Conservation (phyloP, 1,140 invertebrate species). For the Thalassaphorura encarpata region DNA sequence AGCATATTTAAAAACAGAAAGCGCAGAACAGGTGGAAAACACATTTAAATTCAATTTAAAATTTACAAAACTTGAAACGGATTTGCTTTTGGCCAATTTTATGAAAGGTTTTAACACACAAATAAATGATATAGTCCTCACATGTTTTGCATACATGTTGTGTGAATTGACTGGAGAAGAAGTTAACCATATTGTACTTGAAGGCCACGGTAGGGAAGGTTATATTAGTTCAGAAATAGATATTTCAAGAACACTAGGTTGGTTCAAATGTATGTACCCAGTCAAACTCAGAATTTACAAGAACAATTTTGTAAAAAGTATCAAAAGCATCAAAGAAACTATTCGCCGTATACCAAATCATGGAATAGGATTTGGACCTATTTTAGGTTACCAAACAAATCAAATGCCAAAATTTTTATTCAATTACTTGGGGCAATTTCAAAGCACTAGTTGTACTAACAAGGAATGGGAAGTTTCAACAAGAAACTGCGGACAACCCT, state of each 20-base stretch:
- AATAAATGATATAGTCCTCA: slow-evolving; percentile 13
- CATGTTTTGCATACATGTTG: not conserved
- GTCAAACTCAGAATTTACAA: not conserved
- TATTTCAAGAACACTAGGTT: slow-evolving; percentile 12
- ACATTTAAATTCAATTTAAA: not conserved
- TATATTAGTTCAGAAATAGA: not conserved
- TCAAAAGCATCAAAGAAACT: not conserved
- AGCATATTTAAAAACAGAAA: too few species aligned
- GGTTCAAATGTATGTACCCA: slow-evolving; percentile 16
- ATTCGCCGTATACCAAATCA: not conserved
- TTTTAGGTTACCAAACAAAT: not conserved
- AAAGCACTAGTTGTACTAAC: not conserved
- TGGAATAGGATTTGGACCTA: slow-evolving; percentile 8
- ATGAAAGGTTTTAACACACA: not conserved
- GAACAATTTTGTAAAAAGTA: not conserved
- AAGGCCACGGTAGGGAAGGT: slow-evolving; percentile 16
- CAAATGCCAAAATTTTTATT: not conserved
- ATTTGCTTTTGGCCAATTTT: not conserved
- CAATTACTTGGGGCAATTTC: not conserved
- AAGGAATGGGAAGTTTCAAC: too few species aligned
- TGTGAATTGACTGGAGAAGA: slow-evolving; percentile 3
- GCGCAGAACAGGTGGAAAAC: not conserved
- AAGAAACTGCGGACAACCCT: too few species aligned
- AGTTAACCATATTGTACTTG: slow-evolving; percentile 1
- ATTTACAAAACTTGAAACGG: not conserved